Percentiles rank a stretch among this genome's conserved stretches.
Conservation (phyloP, 2,797 vertebrate species). For the Hirundo rustica region DNA sequence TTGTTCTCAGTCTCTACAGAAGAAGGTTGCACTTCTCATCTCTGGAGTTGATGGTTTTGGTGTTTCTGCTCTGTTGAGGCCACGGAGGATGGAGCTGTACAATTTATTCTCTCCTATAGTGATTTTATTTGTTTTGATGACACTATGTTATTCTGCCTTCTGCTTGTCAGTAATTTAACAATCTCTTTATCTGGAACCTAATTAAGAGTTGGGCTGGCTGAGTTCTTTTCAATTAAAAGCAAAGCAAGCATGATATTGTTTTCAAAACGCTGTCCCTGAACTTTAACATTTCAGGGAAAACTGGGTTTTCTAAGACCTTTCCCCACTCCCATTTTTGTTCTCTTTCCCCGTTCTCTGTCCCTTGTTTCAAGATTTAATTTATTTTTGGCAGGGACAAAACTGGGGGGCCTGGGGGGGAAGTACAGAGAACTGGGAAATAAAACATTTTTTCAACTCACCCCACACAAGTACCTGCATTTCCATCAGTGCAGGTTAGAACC, state of each 20-base stretch:
- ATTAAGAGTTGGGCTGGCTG: background rate
- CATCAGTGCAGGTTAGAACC: background rate
- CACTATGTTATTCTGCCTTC: background rate
- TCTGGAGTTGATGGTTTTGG: background rate
- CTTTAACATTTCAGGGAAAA: background rate
- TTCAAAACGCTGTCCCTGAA: background rate
- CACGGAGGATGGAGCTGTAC: background rate
- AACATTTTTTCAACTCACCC: slow-evolving; percentile 3
- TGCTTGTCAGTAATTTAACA: background rate
- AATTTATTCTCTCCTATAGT: background rate
- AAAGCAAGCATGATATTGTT: background rate
- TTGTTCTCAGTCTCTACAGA: background rate
- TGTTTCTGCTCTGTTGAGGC: background rate
- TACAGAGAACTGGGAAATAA: slow-evolving; percentile 16
- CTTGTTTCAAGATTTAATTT: background rate
- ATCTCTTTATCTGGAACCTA: background rate
- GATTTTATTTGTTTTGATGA: background rate
- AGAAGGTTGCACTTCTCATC: background rate
- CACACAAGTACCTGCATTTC: background rate
- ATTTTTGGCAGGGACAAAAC: background rate
- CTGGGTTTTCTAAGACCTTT: background rate
- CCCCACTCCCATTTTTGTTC: background rate
- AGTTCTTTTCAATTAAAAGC: background rate
- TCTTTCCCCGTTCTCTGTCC: background rate
- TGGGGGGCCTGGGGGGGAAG: background rate